Evolutionary conservation across 1,140 invertebrate genomes (phyloP).

Genomic region (Leptinotarsa defecta): DNA sequence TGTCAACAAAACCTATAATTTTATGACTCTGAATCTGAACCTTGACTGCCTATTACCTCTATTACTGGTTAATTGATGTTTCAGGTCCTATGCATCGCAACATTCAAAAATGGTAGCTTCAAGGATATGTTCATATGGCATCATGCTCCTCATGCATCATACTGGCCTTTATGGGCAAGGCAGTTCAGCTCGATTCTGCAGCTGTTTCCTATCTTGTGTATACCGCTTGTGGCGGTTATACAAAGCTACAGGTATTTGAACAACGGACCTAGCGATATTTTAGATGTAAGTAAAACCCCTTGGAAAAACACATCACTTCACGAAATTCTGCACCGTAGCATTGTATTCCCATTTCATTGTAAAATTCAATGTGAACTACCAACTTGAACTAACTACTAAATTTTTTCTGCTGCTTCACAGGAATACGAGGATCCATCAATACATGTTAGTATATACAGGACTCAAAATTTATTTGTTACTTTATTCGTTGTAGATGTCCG

Average conservation of each 20-base stretch:
- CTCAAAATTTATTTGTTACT: too few relatives aligned
- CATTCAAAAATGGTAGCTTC: conserved; percentile 77
- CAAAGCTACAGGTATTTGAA: conserved; percentile 84
- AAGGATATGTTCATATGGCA: conserved; percentile 75
- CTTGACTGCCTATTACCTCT: too few relatives aligned
- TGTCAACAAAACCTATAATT: too few relatives aligned
- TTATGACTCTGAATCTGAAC: too few relatives aligned
- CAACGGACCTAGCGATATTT: conserved; percentile 80
- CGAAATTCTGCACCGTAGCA: too few relatives aligned
- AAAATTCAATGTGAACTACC: too few relatives aligned
- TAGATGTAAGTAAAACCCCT: conserved; percentile 70
- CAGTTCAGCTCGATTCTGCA: conserved; percentile 79
- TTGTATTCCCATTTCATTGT: too few relatives aligned
- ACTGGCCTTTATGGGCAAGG: conserved; percentile 78
- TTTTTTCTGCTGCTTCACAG: conserved; percentile 34
- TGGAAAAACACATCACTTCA: too few relatives aligned
- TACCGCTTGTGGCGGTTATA: conserved; percentile 77
- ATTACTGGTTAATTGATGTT: conserved; percentile 30
- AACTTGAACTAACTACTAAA: background rate
- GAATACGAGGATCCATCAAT: conserved; percentile 42
- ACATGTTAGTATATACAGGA: conserved; percentile 43
- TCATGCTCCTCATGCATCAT: conserved; percentile 58
- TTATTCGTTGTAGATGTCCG: too few relatives aligned
- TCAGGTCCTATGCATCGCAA: conserved; percentile 75
- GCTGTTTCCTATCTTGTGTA: conserved; percentile 73